phyloP scores from a whole-genome alignment of 2,113 vertebrate species.

The Toxostoma redivivum region DNA sequence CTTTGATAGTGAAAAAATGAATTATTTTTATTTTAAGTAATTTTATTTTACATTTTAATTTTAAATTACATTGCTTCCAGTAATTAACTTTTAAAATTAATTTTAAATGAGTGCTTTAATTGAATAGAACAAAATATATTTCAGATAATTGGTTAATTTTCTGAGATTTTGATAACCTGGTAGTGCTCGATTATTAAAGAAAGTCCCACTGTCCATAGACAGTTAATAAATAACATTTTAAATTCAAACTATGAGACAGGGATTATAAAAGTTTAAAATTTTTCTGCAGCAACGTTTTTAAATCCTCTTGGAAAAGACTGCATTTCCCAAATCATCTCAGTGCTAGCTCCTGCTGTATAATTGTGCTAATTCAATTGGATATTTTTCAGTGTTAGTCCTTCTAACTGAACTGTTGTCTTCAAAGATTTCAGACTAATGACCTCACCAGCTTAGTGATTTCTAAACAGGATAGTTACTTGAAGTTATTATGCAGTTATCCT shows the following conservation, averaged over 20 bases:
- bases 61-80: neutral
- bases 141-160: neutral
- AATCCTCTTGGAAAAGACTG: neutral
- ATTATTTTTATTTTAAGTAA: neutral
- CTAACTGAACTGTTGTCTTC: neutral
- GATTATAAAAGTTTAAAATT: neutral
- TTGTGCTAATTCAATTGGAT: neutral
- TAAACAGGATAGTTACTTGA: neutral
- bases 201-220: neutral
- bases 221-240: neutral
- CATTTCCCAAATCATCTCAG: neutral
- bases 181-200: neutral
- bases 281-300: neutral
- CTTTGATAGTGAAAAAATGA: neutral
- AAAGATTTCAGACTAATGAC: neutral
- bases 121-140: neutral
- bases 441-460: neutral
- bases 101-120: neutral
- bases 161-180: neutral
- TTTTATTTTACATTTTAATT: neutral
- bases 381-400: neutral
- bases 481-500: neutral
- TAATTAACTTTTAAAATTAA: neutral
- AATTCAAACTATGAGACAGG: neutral
- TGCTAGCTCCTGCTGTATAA: neutral